Evolutionary conservation across 2,888 invertebrate species (phyloP).

Genomic region (Macrosoma leucophasiata): DNA sequence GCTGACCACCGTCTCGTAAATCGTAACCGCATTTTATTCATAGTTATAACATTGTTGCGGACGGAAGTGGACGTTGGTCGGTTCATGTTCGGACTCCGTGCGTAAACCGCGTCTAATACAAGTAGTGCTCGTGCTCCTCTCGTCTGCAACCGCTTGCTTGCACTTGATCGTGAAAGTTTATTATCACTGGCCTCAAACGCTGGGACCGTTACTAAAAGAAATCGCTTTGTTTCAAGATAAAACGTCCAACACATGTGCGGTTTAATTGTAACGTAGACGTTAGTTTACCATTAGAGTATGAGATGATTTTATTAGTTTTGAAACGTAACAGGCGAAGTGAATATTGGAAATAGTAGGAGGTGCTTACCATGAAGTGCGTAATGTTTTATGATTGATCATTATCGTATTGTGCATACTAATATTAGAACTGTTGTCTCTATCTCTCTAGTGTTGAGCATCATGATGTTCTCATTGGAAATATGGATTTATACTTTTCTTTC

Average conservation of each 20-base stretch:
- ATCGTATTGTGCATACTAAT: too few species aligned
- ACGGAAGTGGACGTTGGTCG: constrained; percentile 50
- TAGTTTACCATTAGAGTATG: constrained; percentile 2
- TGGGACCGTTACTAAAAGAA: constrained; percentile 62
- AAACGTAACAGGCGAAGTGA: too few species aligned
- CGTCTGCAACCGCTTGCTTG: constrained; percentile 38
- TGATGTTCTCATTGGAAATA: too few species aligned
- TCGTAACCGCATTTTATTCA: constrained; percentile 33
- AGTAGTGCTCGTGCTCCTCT: constrained; percentile 30
- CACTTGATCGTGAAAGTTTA: constrained; percentile 72
- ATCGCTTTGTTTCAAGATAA: constrained; percentile 17
- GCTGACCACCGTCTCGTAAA: constrained; percentile 18
- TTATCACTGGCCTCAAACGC: constrained; percentile 63
- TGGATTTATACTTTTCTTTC: too few species aligned
- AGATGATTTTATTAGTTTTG: too few species aligned
- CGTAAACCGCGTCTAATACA: constrained; percentile 32
- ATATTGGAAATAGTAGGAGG: too few species aligned
- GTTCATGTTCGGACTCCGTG: constrained; percentile 32
- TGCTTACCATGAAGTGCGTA: too few species aligned
- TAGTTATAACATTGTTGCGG: constrained; percentile 55
- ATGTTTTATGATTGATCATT: too few species aligned
- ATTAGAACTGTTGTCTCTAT: too few species aligned
- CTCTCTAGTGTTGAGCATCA: too few species aligned
- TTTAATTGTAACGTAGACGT: constrained; percentile 6
- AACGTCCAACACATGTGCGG: constrained; percentile 1